These are phyloP conservation scores for Ameiurus melas DNA, from an alignment of 2,113 vertebrate species.

Conservation along the genomic window DNA sequence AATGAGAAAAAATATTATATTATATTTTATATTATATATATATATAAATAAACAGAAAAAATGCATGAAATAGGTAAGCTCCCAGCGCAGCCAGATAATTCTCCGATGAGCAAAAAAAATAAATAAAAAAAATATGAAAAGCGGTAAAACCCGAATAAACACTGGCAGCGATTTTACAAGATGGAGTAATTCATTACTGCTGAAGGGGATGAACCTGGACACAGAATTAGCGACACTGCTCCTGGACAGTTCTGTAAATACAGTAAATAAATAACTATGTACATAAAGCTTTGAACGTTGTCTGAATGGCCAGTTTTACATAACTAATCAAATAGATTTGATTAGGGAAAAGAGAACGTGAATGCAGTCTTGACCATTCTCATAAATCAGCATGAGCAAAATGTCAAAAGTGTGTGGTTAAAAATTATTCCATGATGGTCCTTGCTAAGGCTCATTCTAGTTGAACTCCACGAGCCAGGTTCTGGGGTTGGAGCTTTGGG, in stretches of 20 bases:
- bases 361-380: background rate
- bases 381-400: background rate
- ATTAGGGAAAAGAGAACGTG: no score
- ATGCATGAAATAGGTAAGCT: background rate
- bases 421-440: background rate
- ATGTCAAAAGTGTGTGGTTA: background rate
- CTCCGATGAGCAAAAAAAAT: background rate
- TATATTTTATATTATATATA: no score
- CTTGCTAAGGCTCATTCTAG: background rate
- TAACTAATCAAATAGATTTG: background rate
- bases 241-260: background rate
- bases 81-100: background rate
- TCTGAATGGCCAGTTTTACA: background rate
- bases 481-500: background rate
- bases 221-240: no score
- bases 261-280: background rate
- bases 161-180: background rate
- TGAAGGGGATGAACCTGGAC: no score
- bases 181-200: no score
- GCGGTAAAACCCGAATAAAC: background rate
- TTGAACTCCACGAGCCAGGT: no score
- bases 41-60: background rate
- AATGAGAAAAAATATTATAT: no score
- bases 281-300: background rate
- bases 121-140: background rate